Evolutionary conservation across 2,888 invertebrate species (phyloP), one percentile per base, ranked within the genome.

Genomic region (Glaucopsyche alexis): DNA sequence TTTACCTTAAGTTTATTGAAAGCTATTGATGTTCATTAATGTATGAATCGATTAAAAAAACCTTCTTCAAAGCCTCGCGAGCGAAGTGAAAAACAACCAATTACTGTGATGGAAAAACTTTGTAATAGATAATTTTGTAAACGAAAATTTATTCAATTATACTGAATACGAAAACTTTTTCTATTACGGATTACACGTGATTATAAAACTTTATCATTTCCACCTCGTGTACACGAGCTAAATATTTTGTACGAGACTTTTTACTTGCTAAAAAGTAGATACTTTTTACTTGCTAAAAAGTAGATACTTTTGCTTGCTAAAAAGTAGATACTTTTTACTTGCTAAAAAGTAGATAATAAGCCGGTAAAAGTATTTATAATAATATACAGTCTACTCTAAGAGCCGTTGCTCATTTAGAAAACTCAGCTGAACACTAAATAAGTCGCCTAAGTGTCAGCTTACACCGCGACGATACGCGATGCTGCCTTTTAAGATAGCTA

Each of bases 161-260:
- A 69, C 55, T 29, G 67, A 72, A 52, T 50, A 40, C 45, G 55
- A 79, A 83, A 83, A 84, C 80, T 85, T 86, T 84, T 85, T 79
- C 81, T 81, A 84, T 85, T 80, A 83, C 79, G 79, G 76, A 75
- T 80, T 83, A 83, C 81, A 83, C 81, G 82, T 81, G 81, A 82
- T 83, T 84, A 82, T 81, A 75, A 80, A 85, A 86, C 78, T 85
- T 85, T 77, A 76, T 81, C 81, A 80, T 81, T 77, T 81, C 81
- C 80, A 81, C 77, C 78, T 74, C 76, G 76, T 74, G 75, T 76
- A 72, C 66, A 29, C 42, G 55, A 65, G 75, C 78, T 81, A 82
- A 79, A 83, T 79, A 69, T 60, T 60, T 60, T 38, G 29, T 60
- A 60, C 60, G 60, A 11, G 0, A 29, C 19, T 38, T 60, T 60